phyloP scores from a whole-genome alignment of 2,888 invertebrate genomes.

The Anticlea derivata region DNA sequence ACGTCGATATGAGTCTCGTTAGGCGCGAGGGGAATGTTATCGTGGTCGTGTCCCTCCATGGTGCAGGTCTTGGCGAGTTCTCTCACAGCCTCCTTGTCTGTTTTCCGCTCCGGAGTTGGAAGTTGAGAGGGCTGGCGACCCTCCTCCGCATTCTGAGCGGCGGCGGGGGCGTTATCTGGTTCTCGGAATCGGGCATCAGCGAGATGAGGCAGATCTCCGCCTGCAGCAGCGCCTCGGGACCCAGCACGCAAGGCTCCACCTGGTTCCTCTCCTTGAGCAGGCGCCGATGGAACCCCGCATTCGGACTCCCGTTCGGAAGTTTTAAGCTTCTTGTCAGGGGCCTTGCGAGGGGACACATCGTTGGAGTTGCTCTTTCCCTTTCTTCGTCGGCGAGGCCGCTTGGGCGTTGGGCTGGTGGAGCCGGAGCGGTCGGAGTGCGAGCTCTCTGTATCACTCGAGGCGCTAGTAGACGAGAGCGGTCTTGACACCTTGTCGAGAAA shows the following conservation, averaged over 20 bases:
- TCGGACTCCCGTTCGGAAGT: conserved; percentile 91
- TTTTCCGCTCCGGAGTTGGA: conserved; percentile 85
- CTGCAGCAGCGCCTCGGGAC: conserved; percentile 86
- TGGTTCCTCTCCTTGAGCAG: conserved; percentile 91
- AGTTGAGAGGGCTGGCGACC: conserved; percentile 83
- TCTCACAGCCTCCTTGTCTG: conserved; percentile 83
- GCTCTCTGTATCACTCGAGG: conserved; percentile 85
- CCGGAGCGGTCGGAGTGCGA: conserved; percentile 67
- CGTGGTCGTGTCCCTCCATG: conserved; percentile 12
- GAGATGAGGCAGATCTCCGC: conserved; percentile 87
- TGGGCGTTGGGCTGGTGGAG: conserved; percentile 70
- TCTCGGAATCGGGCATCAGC: conserved; percentile 80
- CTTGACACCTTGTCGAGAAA: conserved; percentile 91
- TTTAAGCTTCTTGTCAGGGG: conserved; percentile 92
- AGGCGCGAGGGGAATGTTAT: conserved; percentile 13
- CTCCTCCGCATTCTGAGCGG: conserved; percentile 83
- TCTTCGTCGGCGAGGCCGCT: conserved; percentile 70
- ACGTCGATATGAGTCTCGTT: conserved; percentile 9
- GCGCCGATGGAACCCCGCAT: conserved; percentile 87
- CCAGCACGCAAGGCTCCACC: conserved; percentile 85
- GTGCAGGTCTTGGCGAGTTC: conserved; percentile 50
- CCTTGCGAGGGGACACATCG: conserved; percentile 82
- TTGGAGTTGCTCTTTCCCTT: conserved; percentile 67
- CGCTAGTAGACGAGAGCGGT: conserved; percentile 85
- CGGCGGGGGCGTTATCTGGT: conserved; percentile 62